Evolutionary conservation across 2,888 invertebrate species (phyloP), one percentile per base, ranked within the genome.

Genomic region (Coenonympha glycerion): DNA sequence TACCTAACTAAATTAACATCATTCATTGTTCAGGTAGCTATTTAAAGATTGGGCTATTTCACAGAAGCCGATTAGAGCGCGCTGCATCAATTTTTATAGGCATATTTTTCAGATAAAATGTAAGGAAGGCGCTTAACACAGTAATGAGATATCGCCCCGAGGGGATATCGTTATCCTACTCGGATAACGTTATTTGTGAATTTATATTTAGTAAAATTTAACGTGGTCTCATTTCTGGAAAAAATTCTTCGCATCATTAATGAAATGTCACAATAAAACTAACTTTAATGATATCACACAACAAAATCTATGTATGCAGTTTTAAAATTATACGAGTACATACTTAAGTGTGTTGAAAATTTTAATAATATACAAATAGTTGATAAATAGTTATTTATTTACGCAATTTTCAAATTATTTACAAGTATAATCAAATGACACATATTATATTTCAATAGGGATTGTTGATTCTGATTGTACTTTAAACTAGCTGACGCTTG

Each of bases 141-240:
- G 44, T 49, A 49, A 49, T 49, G 49, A 49, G 44, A 44, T 44
- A 37, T 37, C 30, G 21, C 37, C 49, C 44, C 26, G 16, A 28
- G 44, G 22, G 18, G 28, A 47, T 37, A 30, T 31, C 30, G 11
- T 16, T 31, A 31, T 49, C 37, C 37, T 33, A n/a, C n/a, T n/a
- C n/a, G n/a, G 16, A 49, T 49, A 42, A 33, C 13, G 21, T 39
- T 22, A 44, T 49, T 37, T 47, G 22, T 31, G 40, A 40, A 40
- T 40, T 45, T 34, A 34, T 39, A 37, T 49, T 44, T 28, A 16
- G 19, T 37, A 33, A 22, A 18, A 47, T 39, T 31, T 6, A 13
- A 21, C 22, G 9, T 36, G 42, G 22, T 26, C 31, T 44, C 30
- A 37, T 37, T 49, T 41, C 26, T 30, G n/a, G n/a, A n/a, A n/a